A percentile compares a stretch with the other conserved stretches of the same genome.
phyloP scores from a whole-genome alignment of 1,140 invertebrate species.

The Olivierus martensii region DNA sequence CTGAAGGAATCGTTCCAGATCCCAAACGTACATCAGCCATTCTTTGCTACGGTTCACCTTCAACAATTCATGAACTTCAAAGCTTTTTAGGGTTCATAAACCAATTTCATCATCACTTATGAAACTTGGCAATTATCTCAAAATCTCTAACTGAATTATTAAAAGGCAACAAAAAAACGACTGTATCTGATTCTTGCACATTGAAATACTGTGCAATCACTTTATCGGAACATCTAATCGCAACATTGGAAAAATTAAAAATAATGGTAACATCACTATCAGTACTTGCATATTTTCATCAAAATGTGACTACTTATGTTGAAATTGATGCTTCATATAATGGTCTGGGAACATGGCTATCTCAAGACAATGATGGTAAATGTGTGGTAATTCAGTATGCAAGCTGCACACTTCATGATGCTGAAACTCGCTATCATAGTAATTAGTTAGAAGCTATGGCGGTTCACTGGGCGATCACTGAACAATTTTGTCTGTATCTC shows the following conservation, averaged over 20 bases:
- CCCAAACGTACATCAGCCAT: too few relatives aligned
- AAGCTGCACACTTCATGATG: not conserved
- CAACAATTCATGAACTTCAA: too few relatives aligned
- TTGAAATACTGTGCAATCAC: not conserved
- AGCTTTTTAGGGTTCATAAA: too few relatives aligned
- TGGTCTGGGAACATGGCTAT: not conserved
- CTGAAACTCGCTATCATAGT: not conserved
- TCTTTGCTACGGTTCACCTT: too few relatives aligned
- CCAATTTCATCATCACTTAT: not conserved
- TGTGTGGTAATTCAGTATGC: not conserved
- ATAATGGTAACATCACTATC: not conserved
- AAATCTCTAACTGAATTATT: not conserved
- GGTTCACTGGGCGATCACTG: too few relatives aligned
- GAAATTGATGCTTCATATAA: conserved; percentile 1
- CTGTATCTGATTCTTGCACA: too few relatives aligned
- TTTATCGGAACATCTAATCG: not conserved
- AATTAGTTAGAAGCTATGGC: too few relatives aligned
- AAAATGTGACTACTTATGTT: not conserved
- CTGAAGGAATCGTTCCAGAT: too few relatives aligned
- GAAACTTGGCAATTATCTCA: not conserved
- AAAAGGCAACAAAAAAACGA: not conserved
- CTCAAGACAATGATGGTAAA: not conserved
- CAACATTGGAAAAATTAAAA: not conserved
- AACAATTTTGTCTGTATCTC: too few relatives aligned
- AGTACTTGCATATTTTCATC: not conserved